Evolutionary conservation across 2,888 invertebrate genomes (phyloP).

Genomic region (Xylocampa areola): DNA sequence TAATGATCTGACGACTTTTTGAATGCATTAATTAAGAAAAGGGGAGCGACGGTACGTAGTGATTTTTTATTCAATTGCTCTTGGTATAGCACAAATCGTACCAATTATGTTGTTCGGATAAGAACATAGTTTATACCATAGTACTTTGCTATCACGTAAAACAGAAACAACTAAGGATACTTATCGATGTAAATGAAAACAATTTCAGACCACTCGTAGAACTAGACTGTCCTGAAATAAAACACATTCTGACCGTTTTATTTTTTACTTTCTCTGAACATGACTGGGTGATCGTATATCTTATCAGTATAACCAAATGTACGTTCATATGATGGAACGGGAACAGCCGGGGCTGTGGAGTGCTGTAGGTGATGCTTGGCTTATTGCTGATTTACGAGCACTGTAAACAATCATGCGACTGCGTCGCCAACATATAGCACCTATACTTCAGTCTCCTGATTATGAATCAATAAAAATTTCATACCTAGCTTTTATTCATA

Average conservation of each 20-base stretch:
- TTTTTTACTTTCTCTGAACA: slow-evolving; percentile 45
- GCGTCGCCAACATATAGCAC: slow-evolving; percentile 46
- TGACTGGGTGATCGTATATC: slow-evolving; percentile 54
- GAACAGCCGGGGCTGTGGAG: slow-evolving; percentile 53
- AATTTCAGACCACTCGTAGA: slow-evolving; percentile 6
- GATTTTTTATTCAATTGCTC: not conserved
- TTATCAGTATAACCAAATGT: slow-evolving; percentile 36
- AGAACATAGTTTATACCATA: no score
- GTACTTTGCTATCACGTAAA: slow-evolving; percentile 5
- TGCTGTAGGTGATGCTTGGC: slow-evolving; percentile 61
- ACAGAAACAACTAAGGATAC: slow-evolving; percentile 13
- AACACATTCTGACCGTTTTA: slow-evolving; percentile 13
- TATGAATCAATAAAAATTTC: slow-evolving; percentile 36
- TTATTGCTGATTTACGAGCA: slow-evolving; percentile 71
- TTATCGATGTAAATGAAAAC: slow-evolving; percentile 16
- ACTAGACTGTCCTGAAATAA: slow-evolving; percentile 20
- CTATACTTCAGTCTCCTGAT: slow-evolving; percentile 47
- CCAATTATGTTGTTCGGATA: not conserved
- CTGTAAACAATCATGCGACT: slow-evolving; percentile 66
- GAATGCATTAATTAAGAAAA: slow-evolving; percentile 1
- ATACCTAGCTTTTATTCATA: not conserved
- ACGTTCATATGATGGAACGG: slow-evolving; percentile 65
- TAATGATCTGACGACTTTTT: not conserved
- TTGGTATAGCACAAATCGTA: not conserved
- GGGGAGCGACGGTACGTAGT: not conserved